A percentile compares a stretch with the other conserved stretches of the same genome.
Evolutionary conservation across 2,797 vertebrate species (phyloP).

Genomic region (Okamejei kenojei): DNA sequence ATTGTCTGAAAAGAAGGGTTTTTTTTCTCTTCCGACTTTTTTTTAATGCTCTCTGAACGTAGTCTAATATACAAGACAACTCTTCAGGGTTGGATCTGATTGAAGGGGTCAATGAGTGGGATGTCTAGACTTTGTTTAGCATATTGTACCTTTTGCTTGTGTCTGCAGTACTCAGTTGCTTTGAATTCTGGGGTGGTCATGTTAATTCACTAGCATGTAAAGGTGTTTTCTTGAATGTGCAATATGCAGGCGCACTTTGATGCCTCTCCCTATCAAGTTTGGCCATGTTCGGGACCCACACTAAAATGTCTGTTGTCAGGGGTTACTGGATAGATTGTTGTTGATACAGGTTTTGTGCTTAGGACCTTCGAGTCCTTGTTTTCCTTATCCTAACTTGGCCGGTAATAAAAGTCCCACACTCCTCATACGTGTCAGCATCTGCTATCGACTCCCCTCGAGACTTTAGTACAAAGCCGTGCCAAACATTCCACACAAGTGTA

Average conservation of each 20-base stretch:
- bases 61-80: not conserved
- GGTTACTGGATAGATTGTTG: constrained; percentile 63
- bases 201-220: constrained; percentile 61
- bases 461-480: not conserved
- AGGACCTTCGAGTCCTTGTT: constrained; percentile 31
- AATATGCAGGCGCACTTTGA: constrained; percentile 70
- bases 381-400: constrained; percentile 32
- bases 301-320: constrained; percentile 61
- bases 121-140: constrained; percentile 71
- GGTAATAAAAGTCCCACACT: constrained; percentile 7
- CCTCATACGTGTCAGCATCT: constrained; percentile 17
- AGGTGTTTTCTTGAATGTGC: constrained; percentile 66
- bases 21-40: too few species aligned
- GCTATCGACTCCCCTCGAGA: not conserved
- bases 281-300: constrained; percentile 60
- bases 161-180: constrained; percentile 49
- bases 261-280: constrained; percentile 65
- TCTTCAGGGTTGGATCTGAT: constrained; percentile 49
- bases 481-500: not conserved
- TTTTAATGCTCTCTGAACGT: too few species aligned
- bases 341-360: constrained; percentile 13
- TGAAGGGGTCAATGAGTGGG: constrained; percentile 64
- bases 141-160: constrained; percentile 51
- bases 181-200: constrained; percentile 72
- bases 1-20: too few species aligned